A percentile compares a stretch with the other conserved stretches of the same genome.
Conservation (phyloP, 2,113 vertebrate genomes). For the Fukomys damarensis region DNA sequence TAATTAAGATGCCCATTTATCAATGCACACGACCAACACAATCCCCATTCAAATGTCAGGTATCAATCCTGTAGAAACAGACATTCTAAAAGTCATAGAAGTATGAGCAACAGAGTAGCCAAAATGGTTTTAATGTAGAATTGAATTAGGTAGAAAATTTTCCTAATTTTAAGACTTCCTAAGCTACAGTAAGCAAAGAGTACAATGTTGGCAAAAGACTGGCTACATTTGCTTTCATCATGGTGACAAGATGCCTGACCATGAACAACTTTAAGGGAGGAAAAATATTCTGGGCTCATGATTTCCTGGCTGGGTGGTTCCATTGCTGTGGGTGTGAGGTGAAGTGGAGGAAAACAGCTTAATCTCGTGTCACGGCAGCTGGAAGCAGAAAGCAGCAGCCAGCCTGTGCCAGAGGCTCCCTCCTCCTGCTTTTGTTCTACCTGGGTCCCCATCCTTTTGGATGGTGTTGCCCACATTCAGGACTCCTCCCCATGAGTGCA, state of each 20-base stretch:
- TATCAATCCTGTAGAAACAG: background rate
- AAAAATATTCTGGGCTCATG: background rate
- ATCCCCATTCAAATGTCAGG: background rate
- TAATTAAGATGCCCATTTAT: background rate
- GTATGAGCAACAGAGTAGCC: background rate
- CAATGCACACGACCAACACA: background rate
- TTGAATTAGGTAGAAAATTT: background rate
- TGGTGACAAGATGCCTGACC: background rate
- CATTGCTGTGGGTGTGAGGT: background rate
- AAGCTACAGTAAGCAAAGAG: background rate
- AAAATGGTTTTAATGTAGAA: background rate
- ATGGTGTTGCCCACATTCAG: background rate
- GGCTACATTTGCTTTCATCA: background rate
- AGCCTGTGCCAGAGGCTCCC: background rate
- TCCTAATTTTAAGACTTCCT: background rate
- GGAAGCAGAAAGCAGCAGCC: background rate
- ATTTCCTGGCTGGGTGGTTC: background rate
- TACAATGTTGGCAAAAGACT: background rate
- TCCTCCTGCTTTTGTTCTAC: background rate
- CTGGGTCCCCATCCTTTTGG: too few species aligned
- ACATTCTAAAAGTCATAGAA: background rate
- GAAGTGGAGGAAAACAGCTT: background rate
- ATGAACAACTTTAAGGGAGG: background rate
- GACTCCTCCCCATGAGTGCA: background rate
- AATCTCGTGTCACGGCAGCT: background rate